Conservation (phyloP, 1,140 invertebrate species). For the Calliopsis andreniformis region DNA sequence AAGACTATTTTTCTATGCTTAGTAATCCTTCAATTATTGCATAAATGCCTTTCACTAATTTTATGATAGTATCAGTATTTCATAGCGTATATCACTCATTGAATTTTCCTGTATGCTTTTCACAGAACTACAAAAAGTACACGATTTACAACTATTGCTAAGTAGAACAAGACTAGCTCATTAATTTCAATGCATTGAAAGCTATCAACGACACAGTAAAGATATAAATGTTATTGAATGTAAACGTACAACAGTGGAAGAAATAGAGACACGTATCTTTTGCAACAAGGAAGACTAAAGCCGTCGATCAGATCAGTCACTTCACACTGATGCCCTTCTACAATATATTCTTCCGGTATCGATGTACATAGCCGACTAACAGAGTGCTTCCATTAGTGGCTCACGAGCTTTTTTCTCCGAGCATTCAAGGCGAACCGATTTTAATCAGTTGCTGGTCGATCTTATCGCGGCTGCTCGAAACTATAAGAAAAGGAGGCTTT, state of each 20-base stretch:
- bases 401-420: slow-evolving; percentile 35
- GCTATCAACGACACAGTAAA: background rate
- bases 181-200: slow-evolving; percentile 1
- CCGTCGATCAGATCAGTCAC: slow-evolving; percentile 1
- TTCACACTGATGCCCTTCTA: slow-evolving; percentile 10
- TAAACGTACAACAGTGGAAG: background rate
- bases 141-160: background rate
- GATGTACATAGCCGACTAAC: slow-evolving; percentile 62
- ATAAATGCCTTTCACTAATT: background rate
- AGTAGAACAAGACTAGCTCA: slow-evolving; percentile 8
- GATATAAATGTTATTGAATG: background rate
- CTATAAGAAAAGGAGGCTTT: slow-evolving; percentile 5
- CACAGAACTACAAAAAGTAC: slow-evolving; percentile 1
- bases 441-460: slow-evolving; percentile 7
- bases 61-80: slow-evolving; percentile 1
- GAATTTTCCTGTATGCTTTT: background rate
- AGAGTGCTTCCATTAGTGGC: slow-evolving; percentile 67
- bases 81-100: slow-evolving; percentile 16
- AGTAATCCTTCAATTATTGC: background rate
- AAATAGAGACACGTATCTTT: background rate
- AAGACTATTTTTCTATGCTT: background rate
- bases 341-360: slow-evolving; percentile 11
- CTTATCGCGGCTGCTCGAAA: slow-evolving; percentile 1
- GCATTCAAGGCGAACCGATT: slow-evolving; percentile 31
- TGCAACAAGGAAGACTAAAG: background rate